Evolutionary conservation across 2,113 vertebrate genomes (phyloP).

Genomic region (Periophthalmodon schlosseri): DNA sequence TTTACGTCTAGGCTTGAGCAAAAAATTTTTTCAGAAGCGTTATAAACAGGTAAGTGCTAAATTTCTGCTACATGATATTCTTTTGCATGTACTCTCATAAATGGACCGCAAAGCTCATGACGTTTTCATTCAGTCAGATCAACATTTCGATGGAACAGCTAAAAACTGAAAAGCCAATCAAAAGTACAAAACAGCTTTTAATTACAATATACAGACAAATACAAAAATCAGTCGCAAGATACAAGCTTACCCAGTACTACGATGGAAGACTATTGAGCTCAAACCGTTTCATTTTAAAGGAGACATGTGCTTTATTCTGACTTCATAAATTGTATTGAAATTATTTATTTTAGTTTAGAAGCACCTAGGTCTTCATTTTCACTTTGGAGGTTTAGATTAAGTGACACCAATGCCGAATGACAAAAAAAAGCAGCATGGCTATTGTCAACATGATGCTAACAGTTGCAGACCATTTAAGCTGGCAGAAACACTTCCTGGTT

Average conservation of each 20-base stretch:
- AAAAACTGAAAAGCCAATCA: slow-evolving; percentile 23
- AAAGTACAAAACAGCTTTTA: slow-evolving; percentile 32
- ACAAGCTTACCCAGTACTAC: slow-evolving; percentile 11
- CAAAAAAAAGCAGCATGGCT: neutral
- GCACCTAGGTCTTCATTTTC: neutral
- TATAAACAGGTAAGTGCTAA: slow-evolving; percentile 39
- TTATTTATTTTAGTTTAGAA: neutral
- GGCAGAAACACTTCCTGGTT: neutral
- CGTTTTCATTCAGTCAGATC: neutral
- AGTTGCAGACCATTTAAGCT: no score
- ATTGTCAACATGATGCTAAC: neutral
- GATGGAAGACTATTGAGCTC: slow-evolving; percentile 65
- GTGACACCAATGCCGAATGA: no score
- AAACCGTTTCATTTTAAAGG: slow-evolving; percentile 24
- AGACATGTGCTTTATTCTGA: neutral
- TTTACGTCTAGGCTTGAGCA: neutral
- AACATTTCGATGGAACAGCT: slow-evolving; percentile 21
- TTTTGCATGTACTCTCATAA: slow-evolving; percentile 12
- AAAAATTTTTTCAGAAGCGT: slow-evolving; percentile 13
- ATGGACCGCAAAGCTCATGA: slow-evolving; percentile 14
- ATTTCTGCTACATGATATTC: slow-evolving; percentile 54
- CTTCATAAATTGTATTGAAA: neutral
- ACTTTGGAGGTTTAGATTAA: neutral
- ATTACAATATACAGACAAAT: slow-evolving; percentile 46
- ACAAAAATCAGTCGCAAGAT: slow-evolving; percentile 20